phyloP scores from a whole-genome alignment of 2,113 vertebrate genomes.

The Grus americana region DNA sequence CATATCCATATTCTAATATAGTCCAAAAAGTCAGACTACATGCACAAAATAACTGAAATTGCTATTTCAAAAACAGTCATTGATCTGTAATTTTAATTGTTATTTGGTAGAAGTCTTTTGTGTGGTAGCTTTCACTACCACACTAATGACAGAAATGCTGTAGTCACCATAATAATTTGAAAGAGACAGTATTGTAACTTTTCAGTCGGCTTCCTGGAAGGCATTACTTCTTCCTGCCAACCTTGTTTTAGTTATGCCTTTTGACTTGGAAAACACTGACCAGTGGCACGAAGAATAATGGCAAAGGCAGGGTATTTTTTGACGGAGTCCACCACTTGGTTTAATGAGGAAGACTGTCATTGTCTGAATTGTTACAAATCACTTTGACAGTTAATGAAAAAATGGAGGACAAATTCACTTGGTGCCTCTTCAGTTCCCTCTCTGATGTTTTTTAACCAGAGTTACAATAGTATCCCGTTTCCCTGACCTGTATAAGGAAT shows the following conservation, averaged over 20 bases:
- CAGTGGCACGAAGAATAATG: neutral
- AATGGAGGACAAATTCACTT: slow-evolving; percentile 13
- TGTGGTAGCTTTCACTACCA: neutral
- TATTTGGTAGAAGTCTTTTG: neutral
- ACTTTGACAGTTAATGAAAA: neutral
- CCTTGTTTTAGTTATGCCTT: neutral
- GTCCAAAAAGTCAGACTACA: neutral
- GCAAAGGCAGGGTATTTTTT: slow-evolving; percentile 24
- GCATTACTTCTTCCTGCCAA: neutral
- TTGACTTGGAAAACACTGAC: slow-evolving; percentile 5
- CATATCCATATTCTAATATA: neutral
- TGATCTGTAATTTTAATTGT: neutral
- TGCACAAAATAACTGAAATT: neutral
- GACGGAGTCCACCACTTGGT: neutral
- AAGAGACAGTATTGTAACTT: neutral
- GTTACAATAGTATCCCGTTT: slow-evolving; percentile 48
- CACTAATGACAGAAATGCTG: neutral
- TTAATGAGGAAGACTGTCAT: slow-evolving; percentile 45
- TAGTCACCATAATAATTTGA: neutral
- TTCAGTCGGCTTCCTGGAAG: neutral
- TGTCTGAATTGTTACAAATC: slow-evolving; percentile 44
- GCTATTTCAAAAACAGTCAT: neutral
- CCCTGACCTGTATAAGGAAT: slow-evolving; percentile 55
- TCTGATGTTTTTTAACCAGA: slow-evolving; percentile 44
- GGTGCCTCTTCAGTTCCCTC: slow-evolving; percentile 9